Percentiles rank a stretch among this genome's conserved stretches.
Evolutionary conservation across 2,797 vertebrate genomes (phyloP).

Genomic region (Garrulus glandarius): DNA sequence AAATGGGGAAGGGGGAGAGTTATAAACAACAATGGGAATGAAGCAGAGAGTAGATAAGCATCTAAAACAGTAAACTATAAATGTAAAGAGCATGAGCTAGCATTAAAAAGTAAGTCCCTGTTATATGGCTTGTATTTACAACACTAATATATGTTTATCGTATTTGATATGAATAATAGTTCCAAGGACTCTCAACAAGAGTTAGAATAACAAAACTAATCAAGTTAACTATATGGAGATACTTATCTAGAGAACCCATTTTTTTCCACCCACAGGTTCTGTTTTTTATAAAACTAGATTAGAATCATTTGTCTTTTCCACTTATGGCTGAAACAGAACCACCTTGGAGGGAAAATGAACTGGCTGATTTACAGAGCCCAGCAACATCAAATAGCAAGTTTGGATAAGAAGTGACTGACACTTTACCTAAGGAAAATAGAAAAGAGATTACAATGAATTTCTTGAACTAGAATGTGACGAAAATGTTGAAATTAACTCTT

Average conservation of each 20-base stretch:
- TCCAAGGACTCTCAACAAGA: not conserved
- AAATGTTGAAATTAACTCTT: not conserved
- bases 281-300: not conserved
- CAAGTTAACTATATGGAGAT: not conserved
- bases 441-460: not conserved
- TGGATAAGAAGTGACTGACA: not conserved
- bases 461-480: not conserved
- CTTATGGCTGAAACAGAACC: not conserved
- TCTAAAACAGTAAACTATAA: not conserved
- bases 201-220: slow-evolving; percentile 15
- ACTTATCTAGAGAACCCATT: not conserved
- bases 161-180: not conserved
- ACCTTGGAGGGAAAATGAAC: not conserved
- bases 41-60: not conserved
- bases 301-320: slow-evolving; percentile 20
- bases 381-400: not conserved
- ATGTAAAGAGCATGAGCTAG: not conserved
- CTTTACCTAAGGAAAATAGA: not conserved
- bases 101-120: not conserved
- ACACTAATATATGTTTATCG: not conserved
- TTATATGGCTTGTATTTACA: not conserved
- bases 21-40: not conserved
- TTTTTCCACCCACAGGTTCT: not conserved
- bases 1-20: not conserved
- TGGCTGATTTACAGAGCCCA: not conserved